Percentiles rank a stretch among this genome's conserved stretches.
Conservation (phyloP, 2,797 vertebrate genomes). For the Xiphorhynchus erythropygius region DNA sequence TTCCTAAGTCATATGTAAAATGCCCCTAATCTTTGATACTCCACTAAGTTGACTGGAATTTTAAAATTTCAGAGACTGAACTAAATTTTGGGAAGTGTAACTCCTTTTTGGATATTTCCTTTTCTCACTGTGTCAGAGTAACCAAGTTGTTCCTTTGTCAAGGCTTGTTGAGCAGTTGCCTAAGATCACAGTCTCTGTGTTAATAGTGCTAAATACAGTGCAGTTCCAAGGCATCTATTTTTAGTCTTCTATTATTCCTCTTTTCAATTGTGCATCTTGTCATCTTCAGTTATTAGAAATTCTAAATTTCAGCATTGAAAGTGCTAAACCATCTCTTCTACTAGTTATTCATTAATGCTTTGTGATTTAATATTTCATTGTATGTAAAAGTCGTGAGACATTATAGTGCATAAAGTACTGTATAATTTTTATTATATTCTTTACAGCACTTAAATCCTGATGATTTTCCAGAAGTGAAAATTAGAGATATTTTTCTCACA, state of each 20-base stretch:
- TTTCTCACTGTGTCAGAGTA: not conserved
- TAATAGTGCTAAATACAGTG: not conserved
- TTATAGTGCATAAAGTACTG: not conserved
- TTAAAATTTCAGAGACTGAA: not conserved
- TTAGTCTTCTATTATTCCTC: not conserved
- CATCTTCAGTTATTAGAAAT: slow-evolving; percentile 7
- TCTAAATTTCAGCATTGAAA: slow-evolving; percentile 19
- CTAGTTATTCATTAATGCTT: not conserved
- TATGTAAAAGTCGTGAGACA: not conserved
- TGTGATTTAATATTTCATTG: slow-evolving; percentile 17
- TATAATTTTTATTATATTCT: not conserved
- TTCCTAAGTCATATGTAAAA: not conserved
- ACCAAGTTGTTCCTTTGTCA: not conserved
- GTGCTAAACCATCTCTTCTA: not conserved
- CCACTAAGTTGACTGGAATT: not conserved
- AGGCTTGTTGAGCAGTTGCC: not conserved
- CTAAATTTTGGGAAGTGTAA: not conserved
- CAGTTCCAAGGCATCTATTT: not conserved
- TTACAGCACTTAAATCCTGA: slow-evolving; percentile 31
- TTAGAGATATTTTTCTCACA: slow-evolving; percentile 62
- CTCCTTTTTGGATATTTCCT: not conserved
- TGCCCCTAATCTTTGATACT: not conserved
- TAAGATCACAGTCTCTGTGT: not conserved
- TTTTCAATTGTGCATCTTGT: not conserved
- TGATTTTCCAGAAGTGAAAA: slow-evolving; percentile 63